These are phyloP conservation scores for Bursaphelenchus mucronatus DNA, from an alignment of 1,140 invertebrate species.

Conservation along the genomic window DNA sequence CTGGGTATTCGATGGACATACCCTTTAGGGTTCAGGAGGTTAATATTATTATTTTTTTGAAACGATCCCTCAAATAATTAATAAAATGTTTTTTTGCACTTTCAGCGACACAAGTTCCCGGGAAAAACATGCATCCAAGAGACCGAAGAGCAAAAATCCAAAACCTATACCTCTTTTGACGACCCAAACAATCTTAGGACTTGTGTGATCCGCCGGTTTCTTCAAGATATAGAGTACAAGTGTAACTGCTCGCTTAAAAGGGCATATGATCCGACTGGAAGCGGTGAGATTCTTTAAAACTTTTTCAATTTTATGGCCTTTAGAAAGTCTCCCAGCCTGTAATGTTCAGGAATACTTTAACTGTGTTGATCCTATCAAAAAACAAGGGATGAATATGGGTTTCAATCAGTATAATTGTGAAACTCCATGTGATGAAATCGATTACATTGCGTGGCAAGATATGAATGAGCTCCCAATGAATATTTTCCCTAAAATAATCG, in stretches of 20 bases:
- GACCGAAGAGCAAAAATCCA: conserved; percentile 41
- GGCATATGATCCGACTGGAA: conserved; percentile 45
- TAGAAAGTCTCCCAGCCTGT: conserved; percentile 32
- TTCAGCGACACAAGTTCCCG: conserved; percentile 57
- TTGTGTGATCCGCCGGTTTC: conserved; percentile 53
- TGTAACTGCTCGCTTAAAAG: conserved; percentile 54
- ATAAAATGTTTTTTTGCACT: too few relatives aligned
- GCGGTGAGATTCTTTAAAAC: conserved; percentile 20
- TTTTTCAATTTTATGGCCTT: conserved; percentile 4
- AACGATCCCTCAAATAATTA: conserved; percentile 11
- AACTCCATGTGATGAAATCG: conserved; percentile 52
- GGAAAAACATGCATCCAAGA: conserved; percentile 54
- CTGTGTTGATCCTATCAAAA: conserved; percentile 45
- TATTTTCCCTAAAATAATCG: conserved; percentile 56
- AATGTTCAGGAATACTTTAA: conserved; percentile 56
- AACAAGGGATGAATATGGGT: conserved; percentile 38
- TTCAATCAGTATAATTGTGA: conserved; percentile 44
- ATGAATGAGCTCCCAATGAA: conserved; percentile 54
- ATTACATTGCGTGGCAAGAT: conserved; percentile 60
- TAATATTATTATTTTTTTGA: conserved; percentile 10
- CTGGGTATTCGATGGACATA: conserved; percentile 59
- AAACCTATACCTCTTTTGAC: conserved; percentile 35
- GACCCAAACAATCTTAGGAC: conserved; percentile 46
- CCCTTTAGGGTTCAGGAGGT: conserved; percentile 60
- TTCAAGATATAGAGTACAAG: conserved; percentile 48